These are phyloP conservation scores for Ochlodes sylvanus DNA, from an alignment of 2,888 invertebrate genomes.

Conservation along the genomic window DNA sequence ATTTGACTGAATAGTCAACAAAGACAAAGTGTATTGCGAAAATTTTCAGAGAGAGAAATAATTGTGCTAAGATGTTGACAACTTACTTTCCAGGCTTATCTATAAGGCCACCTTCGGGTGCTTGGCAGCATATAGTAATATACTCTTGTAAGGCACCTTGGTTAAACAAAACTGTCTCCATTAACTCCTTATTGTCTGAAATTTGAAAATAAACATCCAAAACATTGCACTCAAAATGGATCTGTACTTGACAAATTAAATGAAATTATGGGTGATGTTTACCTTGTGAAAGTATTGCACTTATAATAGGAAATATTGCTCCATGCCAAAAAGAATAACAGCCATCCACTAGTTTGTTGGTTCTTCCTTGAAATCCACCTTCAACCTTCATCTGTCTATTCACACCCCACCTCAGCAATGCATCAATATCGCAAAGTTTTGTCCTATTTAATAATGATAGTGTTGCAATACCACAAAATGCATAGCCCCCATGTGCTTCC, in stretches of 20 bases:
- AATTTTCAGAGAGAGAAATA: no score
- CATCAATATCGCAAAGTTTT: slow-evolving; percentile 89
- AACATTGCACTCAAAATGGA: no score
- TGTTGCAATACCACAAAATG: slow-evolving; percentile 98
- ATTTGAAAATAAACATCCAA: slow-evolving; percentile 42
- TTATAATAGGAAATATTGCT: slow-evolving; percentile 94
- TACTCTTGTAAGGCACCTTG: slow-evolving; percentile 97
- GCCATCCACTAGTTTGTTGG: slow-evolving; percentile 99
- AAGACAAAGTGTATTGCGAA: no score
- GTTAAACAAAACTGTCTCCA: slow-evolving; percentile 90
- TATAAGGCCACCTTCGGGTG: slow-evolving; percentile 93
- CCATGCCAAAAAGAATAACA: slow-evolving; percentile 99
- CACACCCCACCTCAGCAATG: slow-evolving; percentile 93
- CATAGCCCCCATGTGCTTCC: slow-evolving; percentile 99
- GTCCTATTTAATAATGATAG: slow-evolving; percentile 92
- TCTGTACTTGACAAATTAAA: no score
- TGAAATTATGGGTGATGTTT: not conserved
- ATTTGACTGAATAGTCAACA: no score
- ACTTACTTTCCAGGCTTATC: slow-evolving; percentile 98
- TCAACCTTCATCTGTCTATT: slow-evolving; percentile 97
- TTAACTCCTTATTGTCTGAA: slow-evolving; percentile 75
- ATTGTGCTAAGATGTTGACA: not conserved
- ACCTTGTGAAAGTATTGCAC: slow-evolving; percentile 88
- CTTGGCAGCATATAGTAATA: slow-evolving; percentile 96
- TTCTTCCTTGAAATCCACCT: slow-evolving; percentile 98